Evolutionary conservation across 2,888 invertebrate genomes (phyloP), one percentile per base, ranked within the genome.

Genomic region (Chrysolina americana): DNA sequence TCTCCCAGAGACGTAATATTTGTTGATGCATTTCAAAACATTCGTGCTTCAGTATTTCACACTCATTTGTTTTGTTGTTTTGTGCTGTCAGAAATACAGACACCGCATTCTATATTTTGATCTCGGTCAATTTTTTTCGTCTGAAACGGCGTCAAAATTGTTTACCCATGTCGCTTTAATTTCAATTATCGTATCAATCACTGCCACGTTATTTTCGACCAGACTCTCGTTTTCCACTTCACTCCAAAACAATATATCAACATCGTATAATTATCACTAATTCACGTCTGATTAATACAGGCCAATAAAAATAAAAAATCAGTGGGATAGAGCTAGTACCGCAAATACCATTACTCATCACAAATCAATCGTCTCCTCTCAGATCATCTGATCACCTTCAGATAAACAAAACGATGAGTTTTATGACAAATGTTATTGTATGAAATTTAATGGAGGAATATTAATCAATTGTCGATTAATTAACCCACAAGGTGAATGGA

Each of bases 131-230:
- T 36, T 36, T 28, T 28, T 59, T 28, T 59, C 59, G 9, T n/a
- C 15, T 15, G 28, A n/a, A n/a, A 23, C 59, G 28, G 15, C 23
- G 59, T 59, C 59, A 59, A 59, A 28, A 59, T 28, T 59, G 59
- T 59, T 59, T 59, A 59, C 59, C 59, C 17, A 36, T 0, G 10
- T 28, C 28, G 11, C 15, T n/a, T 36, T 59, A 8, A 28, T 13
- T 28, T 59, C 59, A 59, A 59, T 59, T 59, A 59, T 59, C 59
- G 28, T 59, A 59, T 59, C 59, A 59, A 59, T 59, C 59, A 59
- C 59, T 59, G 59, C 59, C 59, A 59, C 13, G n/a, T 28, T 59
- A 59, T 59, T 28, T 59, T 36, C 59, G 15, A 21, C 21, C 11
- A 21, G 53, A 21, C 21, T 53, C 21, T 53, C 28, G n/a, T 59